Evolutionary conservation across 2,113 vertebrate genomes (phyloP), one percentile per base, ranked within the genome.

Genomic region (Bubo scandiacus): DNA sequence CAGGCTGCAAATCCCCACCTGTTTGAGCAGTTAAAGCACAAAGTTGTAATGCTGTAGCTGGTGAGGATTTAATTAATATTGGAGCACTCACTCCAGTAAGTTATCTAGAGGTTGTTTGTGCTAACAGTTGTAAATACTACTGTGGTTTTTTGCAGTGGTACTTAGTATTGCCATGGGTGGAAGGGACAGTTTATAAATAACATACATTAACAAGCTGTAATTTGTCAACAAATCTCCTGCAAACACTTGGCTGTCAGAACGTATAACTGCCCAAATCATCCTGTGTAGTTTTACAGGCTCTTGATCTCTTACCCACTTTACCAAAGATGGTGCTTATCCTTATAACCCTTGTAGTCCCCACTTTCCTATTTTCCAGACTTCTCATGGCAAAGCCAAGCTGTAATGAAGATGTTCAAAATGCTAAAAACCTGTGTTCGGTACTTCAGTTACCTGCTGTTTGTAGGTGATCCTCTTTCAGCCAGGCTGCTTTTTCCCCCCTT

Each of bases 231-330:
- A 29, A 61, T 23, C 47, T 0, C 0, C 25, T 52, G 43, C 36
- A 54, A 67, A 40, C 7, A 10, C 17, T 80, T 81, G 55, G 4
- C 45, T 85, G 21, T 57, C 54, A 63, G 32, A 49, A 63, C 6
- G 11, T 19, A 2, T 0, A 40, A 7, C 42, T 73, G 22, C 59
- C 17, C 0, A 38, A 12, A n/a, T 32, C 23, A 16, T 29, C 40
- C 26, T 30, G 30, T 49, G 32, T 45, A 5, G 26, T 62, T 77
- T 67, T 40, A 34, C 14, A 58, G 10, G 18, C 27, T 5, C 0
- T 16, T 47, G 7, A 26, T 68, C 12, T 81, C 20, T n/a, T n/a
- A 52, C 6, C 15, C 30, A 7, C n/a, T 25, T 75, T 21, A 16
- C 14, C 27, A 27, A 66, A 79, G 47, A 5, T 0, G 13, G 22